Base-by-base conservation (phyloP, 2,888 invertebrate genomes). In the Gryllus longicercus region DNA sequence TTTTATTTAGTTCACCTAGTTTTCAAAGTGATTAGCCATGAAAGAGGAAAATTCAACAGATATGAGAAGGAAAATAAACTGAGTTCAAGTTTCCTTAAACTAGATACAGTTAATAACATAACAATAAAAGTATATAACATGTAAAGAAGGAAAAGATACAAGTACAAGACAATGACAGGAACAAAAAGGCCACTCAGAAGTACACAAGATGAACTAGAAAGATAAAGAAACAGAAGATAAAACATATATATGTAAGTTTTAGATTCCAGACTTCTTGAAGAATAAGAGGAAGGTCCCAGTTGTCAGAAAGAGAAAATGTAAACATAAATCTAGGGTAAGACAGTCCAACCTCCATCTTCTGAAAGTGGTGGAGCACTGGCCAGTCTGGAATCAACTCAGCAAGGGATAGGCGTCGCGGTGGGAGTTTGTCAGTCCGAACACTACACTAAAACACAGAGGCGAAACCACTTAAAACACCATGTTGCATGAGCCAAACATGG, bases 321-420 rank as follows among this genome's bases (percentile, higher is more conserved):
- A 63, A n/a, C 63, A 18, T 63, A 63, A 63, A 63, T 63, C 80
- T 83, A 82, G 84, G 85, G 85, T 79, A 83, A 82, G 82, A 80
- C 85, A 87, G 86, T 91, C 93, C 92, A 94, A 95, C 95, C 95
- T 95, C 95, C 91, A 93, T 91, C 90, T 90, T 92, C 90, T 90
- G 91, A 91, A 92, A 92, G 90, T 92, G 93, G 89, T 94, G 94
- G 87, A 95, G 93, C 88, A 92, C 93, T 87, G 97, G 97, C 96
- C 97, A 97, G 91, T 97, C 97, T 87, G 96, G 97, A 89, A 97
- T 97, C 91, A 96, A 91, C 90, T 97, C 97, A 86, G 96, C 96
- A 89, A 96, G 91, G 87, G 96, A 96, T 87, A 92, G 94, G 91
- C 95, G 92, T 91, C 96, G 93, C 85, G 90, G 89, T 88, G 84